Evolutionary conservation across 2,888 invertebrate species (phyloP), one percentile per base, ranked within the genome.

Genomic region (Drosophila prostipennis): DNA sequence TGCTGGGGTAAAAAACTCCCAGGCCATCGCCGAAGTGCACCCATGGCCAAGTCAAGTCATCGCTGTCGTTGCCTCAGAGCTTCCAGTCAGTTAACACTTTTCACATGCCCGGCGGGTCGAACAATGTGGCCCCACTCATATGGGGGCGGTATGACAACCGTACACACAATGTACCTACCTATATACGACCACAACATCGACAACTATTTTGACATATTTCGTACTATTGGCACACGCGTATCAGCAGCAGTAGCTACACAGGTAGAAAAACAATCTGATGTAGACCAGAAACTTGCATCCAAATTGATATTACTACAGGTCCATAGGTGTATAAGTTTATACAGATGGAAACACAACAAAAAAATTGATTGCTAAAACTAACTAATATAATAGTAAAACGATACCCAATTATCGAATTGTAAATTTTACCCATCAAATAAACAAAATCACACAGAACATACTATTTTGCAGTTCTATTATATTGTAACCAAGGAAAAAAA

Each of bases 21-120:
- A 76, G 73, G 75, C 72, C 60, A 53, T 46, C 55, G 65, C 37
- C 52, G 13, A 45, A 37, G 63, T 43, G 51, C 58, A 58, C 51
- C 64, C 78, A 78, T 64, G 78, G 78, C 74, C 77, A 65, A 59
- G 58, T 56, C 57, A 53, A 45, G 58, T 53, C 52, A 67, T 53
- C 51, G 29, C 39, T 39, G 56, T 43, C 56, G 57, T 42, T 57
- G 51, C 40, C 56, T 37, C 29, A 51, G 29, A 26, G 52, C 58
- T 53, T 58, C 52, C 54, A 60, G 57, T 60, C 45, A 72, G 80
- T 79, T 80, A 80, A 77, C 80, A 80, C 80, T 80, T 80, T 80
- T 80, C 79, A 78, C 79, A 80, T 80, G 51, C 72, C 71, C 52
- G 48, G 29, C 53, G 52, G 43, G 36, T 34, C 55, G 64, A 72